Percentiles rank a stretch among this genome's conserved stretches.
Evolutionary conservation across 2,888 invertebrate genomes (phyloP).

Genomic region (Beris chalybata): DNA sequence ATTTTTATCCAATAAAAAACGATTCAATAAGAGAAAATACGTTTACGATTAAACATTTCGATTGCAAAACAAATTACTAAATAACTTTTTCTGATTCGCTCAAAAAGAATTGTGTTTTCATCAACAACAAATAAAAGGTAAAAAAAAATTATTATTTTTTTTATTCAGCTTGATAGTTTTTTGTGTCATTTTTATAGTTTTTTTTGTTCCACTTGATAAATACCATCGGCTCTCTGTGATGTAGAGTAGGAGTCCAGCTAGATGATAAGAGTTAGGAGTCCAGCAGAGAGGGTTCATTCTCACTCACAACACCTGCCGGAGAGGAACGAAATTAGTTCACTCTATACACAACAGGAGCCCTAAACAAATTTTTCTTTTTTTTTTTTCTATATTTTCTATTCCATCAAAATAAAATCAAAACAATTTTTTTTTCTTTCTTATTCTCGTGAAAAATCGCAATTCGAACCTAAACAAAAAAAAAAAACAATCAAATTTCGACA

Average conservation of each 20-base stretch:
- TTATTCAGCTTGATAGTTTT: slow-evolving; percentile 31
- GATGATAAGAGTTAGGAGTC: slow-evolving; percentile 39
- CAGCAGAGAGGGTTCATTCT: slow-evolving; percentile 43
- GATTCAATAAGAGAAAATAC: not conserved
- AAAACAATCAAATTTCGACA: not conserved
- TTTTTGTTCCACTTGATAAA: slow-evolving; percentile 44
- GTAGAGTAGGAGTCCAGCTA: slow-evolving; percentile 38
- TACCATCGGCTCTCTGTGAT: slow-evolving; percentile 45
- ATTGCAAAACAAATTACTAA: slow-evolving; percentile 8
- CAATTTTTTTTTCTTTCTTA: slow-evolving; percentile 11
- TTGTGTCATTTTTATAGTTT: slow-evolving; percentile 25
- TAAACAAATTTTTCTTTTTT: slow-evolving; percentile 43
- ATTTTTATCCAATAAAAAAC: too few species aligned
- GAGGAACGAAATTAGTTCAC: slow-evolving; percentile 60
- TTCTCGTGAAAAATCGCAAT: not conserved
- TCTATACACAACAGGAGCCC: slow-evolving; percentile 58
- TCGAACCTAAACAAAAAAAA: not conserved
- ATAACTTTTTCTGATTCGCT: slow-evolving; percentile 19
- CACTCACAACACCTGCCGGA: slow-evolving; percentile 58
- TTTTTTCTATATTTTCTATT: slow-evolving; percentile 26
- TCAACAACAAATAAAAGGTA: slow-evolving; percentile 22
- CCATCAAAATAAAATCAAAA: slow-evolving; percentile 33
- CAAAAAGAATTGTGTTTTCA: slow-evolving; percentile 21
- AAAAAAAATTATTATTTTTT: slow-evolving; percentile 24
- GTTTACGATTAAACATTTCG: slow-evolving; percentile 1